Evolutionary conservation across 2,797 vertebrate genomes (phyloP), one percentile per base, ranked within the genome.

Genomic region (Brachyalestes nurse): DNA sequence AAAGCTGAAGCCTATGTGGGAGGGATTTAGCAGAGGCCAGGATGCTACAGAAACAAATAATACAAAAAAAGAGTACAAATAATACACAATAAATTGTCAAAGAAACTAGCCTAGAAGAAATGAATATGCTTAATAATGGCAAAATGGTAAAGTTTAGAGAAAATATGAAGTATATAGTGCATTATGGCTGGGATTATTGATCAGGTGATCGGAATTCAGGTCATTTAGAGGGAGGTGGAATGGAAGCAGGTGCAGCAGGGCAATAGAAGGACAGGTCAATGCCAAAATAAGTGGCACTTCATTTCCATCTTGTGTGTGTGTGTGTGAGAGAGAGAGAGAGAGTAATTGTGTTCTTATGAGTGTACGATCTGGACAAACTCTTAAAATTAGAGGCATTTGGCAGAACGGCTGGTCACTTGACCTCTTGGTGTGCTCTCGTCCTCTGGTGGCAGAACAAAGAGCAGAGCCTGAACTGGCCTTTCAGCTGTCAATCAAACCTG

Each of bases 401-500:
- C 49, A 81, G 78, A 28, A 16, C 16, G 55, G 81, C 61, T 78
- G 21, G 19, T 85, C 87, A 88, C 79, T 92, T 91, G 92, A 93
- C 90, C 88, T 91, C 77, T 86, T 28, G 65, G n/a, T 83, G 69
- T 19, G 80, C 74, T 83, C 49, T 60, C 38, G 57, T 81, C 79
- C 81, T 83, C 65, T 78, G 72, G 81, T 84, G 53, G 81, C 69
- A 78, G 81, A 82, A 79, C 82, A 81, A 80, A 19, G 64, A 58
- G 58, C 55, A 53, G 53, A 62, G 2, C 67, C 45, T 84, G 83
- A 89, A 90, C 88, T 84, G 82, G 85, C 85, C 86, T 87, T 85
- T 80, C 78, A 88, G 79, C 81, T 77, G 66, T 86, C 65, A 45
- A 80, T 76, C 82, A 82, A 45, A 4, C 49, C 79, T 83, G 10